Base-by-base conservation (phyloP, 1,140 invertebrate species). In the Drosophila hydei region DNA sequence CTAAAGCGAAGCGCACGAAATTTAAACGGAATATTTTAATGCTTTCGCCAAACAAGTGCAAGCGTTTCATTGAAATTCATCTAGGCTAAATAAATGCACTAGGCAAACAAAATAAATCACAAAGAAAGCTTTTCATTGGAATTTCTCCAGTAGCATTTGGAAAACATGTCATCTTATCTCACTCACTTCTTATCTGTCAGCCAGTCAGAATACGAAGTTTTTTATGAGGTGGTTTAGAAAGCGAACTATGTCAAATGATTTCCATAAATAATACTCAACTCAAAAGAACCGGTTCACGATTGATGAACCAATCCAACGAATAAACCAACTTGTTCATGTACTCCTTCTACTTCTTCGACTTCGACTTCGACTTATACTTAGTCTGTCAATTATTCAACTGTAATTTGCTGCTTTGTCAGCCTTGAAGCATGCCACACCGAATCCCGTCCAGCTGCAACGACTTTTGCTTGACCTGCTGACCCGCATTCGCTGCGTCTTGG, bases 381-480 rank as follows among this genome's bases (percentile, higher is more conserved):
- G 27, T 25, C 19, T 40, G 47, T 47, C 27, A 11, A n/a, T 27
- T 48, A n/a, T 30, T 56, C 11, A 42, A 56, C 21, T 56, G 19
- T 33, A 23, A 40, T 18, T 51, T 40, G 33, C 43, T 11, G 18
- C 40, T 63, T 36, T 18, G 51, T 50, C 51, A 62, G 63, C 77
- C 58, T 71, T 77, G 58, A 59, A 55, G 59, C 56, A 25, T 64
- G 38, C 56, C 65, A 47, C 63, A 51, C 33, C 27, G 64, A 70
- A 62, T 61, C 50, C 38, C 54, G 36, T 55, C 27, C 47, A 19
- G 16, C 14, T 48, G 21, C 21, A 18, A 18, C 14, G 43, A 45
- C 19, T 45, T 21, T 45, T 12, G 43, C 43, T 12, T 70, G 77
- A 88, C 81, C 81, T 67, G 72, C 62, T 87, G 81, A 87, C 81